A percentile compares a stretch with the other conserved stretches of the same genome.
Conservation (phyloP, 2,888 invertebrate species). For the Nudaria mundana region DNA sequence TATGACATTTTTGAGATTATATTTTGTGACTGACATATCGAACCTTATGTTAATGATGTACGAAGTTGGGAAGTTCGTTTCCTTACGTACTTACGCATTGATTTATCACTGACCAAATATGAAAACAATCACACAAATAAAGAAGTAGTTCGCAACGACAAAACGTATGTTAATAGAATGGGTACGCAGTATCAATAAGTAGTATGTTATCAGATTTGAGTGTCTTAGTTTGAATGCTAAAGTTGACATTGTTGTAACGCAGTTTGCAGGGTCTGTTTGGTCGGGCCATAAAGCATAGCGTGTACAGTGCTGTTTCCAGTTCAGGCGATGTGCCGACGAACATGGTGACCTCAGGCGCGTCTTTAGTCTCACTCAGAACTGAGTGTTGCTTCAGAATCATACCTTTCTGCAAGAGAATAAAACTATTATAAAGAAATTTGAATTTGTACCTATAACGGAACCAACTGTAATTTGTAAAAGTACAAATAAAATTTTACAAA, state of each 20-base stretch:
- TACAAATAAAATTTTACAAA: too few species aligned
- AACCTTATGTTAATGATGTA: too few species aligned
- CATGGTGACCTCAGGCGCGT: constrained; percentile 90
- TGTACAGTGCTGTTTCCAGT: constrained; percentile 93
- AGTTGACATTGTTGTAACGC: constrained; percentile 61
- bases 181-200: constrained; percentile 69
- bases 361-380: constrained; percentile 84
- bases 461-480: too few species aligned
- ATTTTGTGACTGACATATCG: too few species aligned
- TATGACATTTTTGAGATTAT: too few species aligned
- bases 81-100: too few species aligned
- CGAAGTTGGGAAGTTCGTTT: too few species aligned
- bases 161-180: constrained; percentile 48
- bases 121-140: too few species aligned
- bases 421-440: too few species aligned
- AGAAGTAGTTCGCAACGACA: too few species aligned
- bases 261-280: constrained; percentile 89
- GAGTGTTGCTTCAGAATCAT: constrained; percentile 88
- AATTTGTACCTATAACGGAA: too few species aligned
- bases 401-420: constrained; percentile 84
- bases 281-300: constrained; percentile 91
- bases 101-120: too few species aligned
- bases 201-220: constrained; percentile 58
- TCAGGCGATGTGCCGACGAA: constrained; percentile 95
- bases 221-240: constrained; percentile 71